Evolutionary conservation across 2,113 vertebrate genomes (phyloP).

Genomic region (Phalacrocorax carbo): DNA sequence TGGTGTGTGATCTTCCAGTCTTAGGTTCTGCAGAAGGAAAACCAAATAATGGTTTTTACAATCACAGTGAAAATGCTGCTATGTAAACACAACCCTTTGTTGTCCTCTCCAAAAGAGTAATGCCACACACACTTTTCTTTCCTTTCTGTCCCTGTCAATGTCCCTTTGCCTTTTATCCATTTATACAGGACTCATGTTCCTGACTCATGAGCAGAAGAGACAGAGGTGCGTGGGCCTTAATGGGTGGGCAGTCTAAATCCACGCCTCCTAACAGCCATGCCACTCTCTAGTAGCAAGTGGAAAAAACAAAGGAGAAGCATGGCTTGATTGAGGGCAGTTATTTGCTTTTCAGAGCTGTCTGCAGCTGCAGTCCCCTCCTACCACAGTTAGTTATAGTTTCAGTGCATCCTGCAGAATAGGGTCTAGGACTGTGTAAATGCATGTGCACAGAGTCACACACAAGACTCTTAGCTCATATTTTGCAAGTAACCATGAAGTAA

Average conservation of each 20-base stretch:
- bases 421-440: not conserved
- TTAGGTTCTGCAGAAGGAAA: not conserved
- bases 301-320: not conserved
- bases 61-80: not conserved
- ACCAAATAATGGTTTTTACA: not conserved
- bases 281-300: not conserved
- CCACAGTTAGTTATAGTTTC: not conserved
- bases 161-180: not conserved
- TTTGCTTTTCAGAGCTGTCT: not conserved
- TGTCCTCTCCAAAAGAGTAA: not conserved
- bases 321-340: not conserved
- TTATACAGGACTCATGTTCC: accelerated
- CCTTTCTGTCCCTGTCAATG: not conserved
- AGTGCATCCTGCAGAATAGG: not conserved
- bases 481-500: not conserved
- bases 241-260: not conserved
- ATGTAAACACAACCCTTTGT: not conserved
- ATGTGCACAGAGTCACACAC: not conserved
- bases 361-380: not conserved
- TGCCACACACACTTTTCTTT: not conserved
- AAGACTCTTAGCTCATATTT: not conserved
- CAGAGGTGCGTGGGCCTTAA: not conserved
- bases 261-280: not conserved
- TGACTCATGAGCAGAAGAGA: not conserved
- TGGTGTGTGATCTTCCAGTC: not conserved